Evolutionary conservation across 2,888 invertebrate genomes (phyloP).

Genomic region (Rotaria socialis): DNA sequence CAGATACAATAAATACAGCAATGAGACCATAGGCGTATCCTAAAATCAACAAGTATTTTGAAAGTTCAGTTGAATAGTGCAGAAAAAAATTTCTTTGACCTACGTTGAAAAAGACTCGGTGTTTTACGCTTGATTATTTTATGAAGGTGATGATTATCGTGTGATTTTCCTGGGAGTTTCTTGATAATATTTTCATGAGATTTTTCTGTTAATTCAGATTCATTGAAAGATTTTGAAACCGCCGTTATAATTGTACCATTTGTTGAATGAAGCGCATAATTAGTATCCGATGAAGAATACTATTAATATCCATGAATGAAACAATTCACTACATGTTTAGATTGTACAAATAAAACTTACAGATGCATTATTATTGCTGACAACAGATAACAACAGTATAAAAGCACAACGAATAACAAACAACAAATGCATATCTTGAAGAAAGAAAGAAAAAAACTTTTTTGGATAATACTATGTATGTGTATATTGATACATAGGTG

Average conservation of each 20-base stretch:
- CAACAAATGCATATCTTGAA: background rate
- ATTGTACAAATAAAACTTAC: background rate
- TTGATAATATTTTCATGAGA: background rate
- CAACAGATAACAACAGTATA: background rate
- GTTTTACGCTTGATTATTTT: background rate
- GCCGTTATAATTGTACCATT: background rate
- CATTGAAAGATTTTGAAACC: background rate
- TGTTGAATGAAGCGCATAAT: background rate
- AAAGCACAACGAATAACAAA: background rate
- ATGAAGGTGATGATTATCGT: background rate
- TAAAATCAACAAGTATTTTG: constrained; percentile 47
- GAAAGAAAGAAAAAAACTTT: background rate
- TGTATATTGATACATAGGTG: background rate
- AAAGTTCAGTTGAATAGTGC: background rate
- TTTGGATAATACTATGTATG: too few species aligned
- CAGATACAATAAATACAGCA: constrained; percentile 58
- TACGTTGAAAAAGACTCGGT: background rate
- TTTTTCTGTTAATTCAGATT: background rate
- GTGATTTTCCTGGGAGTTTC: background rate
- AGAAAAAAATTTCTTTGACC: background rate
- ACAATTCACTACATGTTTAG: background rate
- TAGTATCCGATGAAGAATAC: background rate
- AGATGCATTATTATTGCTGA: background rate
- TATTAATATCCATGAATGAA: background rate
- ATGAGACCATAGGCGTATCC: constrained; percentile 58